Conservation (phyloP, 2,797 vertebrate genomes). For the Chelon auratus region DNA sequence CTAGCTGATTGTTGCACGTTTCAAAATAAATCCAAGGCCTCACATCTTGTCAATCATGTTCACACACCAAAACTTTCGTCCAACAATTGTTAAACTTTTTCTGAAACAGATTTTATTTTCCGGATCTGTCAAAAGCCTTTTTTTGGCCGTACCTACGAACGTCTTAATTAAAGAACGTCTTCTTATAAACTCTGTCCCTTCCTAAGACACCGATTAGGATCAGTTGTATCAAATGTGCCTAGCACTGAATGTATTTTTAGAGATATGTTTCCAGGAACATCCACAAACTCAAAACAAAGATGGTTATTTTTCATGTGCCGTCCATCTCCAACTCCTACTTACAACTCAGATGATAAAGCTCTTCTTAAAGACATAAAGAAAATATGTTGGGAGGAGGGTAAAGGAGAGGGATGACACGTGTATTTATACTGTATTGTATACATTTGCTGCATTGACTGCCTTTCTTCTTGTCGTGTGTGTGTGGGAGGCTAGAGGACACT, state of each 20-base stretch:
- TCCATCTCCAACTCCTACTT: slow-evolving; percentile 42
- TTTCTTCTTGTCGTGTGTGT: slow-evolving; percentile 47
- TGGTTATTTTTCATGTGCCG: slow-evolving; percentile 31
- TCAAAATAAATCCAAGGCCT: too few species aligned
- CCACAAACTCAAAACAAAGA: slow-evolving; percentile 5
- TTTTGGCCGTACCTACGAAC: too few species aligned
- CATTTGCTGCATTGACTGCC: slow-evolving; percentile 48
- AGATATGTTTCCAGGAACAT: slow-evolving; percentile 37
- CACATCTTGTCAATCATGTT: too few species aligned
- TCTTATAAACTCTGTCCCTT: too few species aligned
- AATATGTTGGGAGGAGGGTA: slow-evolving; percentile 11
- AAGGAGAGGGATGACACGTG: slow-evolving; percentile 33
- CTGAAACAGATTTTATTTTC: too few species aligned
- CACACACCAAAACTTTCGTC: too few species aligned
- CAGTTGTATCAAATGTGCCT: too few species aligned
- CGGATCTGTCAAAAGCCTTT: too few species aligned
- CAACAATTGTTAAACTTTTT: too few species aligned
- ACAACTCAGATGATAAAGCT: slow-evolving; percentile 47
- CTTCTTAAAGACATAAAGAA: slow-evolving; percentile 13
- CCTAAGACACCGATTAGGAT: too few species aligned
- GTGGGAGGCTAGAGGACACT: slow-evolving; percentile 67
- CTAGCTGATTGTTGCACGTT: too few species aligned
- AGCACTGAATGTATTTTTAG: slow-evolving; percentile 50
- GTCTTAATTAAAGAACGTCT: too few species aligned
- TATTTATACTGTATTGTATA: slow-evolving; percentile 37